phyloP scores from a whole-genome alignment of 2,113 vertebrate genomes.

The Nannospalax galili region DNA sequence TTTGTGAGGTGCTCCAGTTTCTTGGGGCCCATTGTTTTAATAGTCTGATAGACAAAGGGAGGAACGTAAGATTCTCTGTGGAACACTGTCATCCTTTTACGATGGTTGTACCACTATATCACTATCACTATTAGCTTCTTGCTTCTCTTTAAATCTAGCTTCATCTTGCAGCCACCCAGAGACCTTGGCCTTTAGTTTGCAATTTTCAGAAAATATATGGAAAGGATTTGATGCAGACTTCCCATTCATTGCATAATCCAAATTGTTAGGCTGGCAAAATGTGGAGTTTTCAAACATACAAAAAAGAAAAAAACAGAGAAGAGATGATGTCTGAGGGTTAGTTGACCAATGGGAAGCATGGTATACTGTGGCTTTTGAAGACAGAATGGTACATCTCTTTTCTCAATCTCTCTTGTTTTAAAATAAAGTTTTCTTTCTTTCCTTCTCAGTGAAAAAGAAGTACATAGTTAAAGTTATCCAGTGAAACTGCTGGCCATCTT shows the following conservation, averaged over 20 bases:
- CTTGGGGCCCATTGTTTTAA: no score
- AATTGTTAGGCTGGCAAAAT: background rate
- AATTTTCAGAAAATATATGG: background rate
- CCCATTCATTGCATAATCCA: background rate
- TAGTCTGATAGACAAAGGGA: background rate
- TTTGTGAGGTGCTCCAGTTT: no score
- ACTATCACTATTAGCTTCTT: background rate
- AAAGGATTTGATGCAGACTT: background rate
- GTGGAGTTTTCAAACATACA: background rate
- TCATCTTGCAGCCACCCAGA: background rate
- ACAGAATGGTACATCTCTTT: background rate
- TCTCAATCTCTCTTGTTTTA: background rate
- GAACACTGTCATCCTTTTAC: background rate
- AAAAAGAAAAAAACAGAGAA: background rate
- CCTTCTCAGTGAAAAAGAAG: background rate
- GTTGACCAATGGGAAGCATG: background rate
- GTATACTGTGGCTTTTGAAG: background rate
- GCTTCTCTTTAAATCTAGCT: background rate
- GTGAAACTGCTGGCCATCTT: background rate
- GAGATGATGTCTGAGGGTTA: background rate
- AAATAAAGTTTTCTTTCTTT: background rate
- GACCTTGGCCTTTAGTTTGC: constrained; percentile 7
- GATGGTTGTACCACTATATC: background rate
- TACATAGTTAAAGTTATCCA: background rate
- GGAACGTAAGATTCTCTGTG: background rate